A percentile compares a stretch with the other conserved stretches of the same genome.
Conservation (phyloP, 2,888 invertebrate genomes). For the Drosophila hawaiiensis region DNA sequence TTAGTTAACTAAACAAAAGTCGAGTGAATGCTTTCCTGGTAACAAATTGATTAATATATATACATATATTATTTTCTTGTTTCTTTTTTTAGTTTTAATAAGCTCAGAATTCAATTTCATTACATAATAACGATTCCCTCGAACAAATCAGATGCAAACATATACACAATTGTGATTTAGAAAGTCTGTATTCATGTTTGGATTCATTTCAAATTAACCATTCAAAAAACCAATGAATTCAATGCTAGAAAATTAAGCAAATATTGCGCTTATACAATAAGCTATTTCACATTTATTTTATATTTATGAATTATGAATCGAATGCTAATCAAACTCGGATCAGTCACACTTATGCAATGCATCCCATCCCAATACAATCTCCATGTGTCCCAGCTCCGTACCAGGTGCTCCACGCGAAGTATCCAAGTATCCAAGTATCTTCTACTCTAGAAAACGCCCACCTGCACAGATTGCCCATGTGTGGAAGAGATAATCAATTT, state of each 20-base stretch:
- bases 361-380: constrained; percentile 3
- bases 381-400: constrained; percentile 10
- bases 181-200: background rate
- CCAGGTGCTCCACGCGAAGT: constrained; percentile 5
- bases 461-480: background rate
- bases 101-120: background rate
- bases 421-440: background rate
- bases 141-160: background rate
- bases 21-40: constrained; percentile 13
- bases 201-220: background rate
- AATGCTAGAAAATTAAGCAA: constrained; percentile 6
- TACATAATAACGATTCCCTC: background rate
- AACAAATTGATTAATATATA: background rate
- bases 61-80: background rate
- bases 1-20: constrained; percentile 8
- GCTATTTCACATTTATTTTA: constrained; percentile 19
- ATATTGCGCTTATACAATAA: constrained; percentile 2
- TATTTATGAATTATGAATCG: constrained; percentile 48
- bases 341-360: constrained; percentile 37
- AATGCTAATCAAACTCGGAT: constrained; percentile 53
- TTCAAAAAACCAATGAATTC: background rate
- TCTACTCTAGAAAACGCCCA: background rate
- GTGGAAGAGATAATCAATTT: background rate
- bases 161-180: background rate
- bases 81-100: background rate